Conservation (phyloP, 2,888 invertebrate genomes). For the Dryobotodes eremita region DNA sequence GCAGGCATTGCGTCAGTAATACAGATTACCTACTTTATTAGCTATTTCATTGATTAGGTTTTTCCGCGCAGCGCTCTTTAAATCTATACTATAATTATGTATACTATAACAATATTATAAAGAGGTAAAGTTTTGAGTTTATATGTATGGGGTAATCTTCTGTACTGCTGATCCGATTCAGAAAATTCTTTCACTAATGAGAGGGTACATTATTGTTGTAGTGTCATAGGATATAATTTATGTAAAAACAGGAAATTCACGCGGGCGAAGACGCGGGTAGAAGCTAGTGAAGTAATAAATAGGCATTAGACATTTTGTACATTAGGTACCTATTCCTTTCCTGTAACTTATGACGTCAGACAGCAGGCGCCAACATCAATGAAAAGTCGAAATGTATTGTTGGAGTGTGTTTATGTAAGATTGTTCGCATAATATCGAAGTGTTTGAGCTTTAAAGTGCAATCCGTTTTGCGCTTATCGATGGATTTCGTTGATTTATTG, state of each 20-base stretch:
- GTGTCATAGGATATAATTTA: too few relatives aligned
- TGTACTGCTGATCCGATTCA: too few relatives aligned
- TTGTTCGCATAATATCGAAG: slow-evolving; percentile 61
- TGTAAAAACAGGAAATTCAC: too few relatives aligned
- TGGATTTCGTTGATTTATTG: slow-evolving; percentile 83
- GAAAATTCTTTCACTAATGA: too few relatives aligned
- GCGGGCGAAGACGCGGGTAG: too few relatives aligned
- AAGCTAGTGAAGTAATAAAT: slow-evolving; percentile 1
- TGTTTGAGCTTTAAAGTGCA: slow-evolving; percentile 76
- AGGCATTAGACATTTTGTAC: not conserved
- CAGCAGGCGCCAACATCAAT: slow-evolving; percentile 53
- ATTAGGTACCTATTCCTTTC: slow-evolving; percentile 2
- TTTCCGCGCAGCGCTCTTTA: not conserved
- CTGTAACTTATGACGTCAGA: slow-evolving; percentile 32
- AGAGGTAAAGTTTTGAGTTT: too few relatives aligned
- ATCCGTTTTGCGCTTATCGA: slow-evolving; percentile 79
- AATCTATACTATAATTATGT: too few relatives aligned
- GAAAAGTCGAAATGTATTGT: slow-evolving; percentile 50
- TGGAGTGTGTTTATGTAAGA: slow-evolving; percentile 53
- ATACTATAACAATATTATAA: too few relatives aligned
- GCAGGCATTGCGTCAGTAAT: not conserved
- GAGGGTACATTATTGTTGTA: too few relatives aligned
- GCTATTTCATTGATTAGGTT: slow-evolving; percentile 1
- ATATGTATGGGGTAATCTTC: too few relatives aligned
- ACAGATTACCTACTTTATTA: not conserved